Base-by-base conservation (phyloP, 1,140 invertebrate species). In the Reticulitermes speratus region DNA sequence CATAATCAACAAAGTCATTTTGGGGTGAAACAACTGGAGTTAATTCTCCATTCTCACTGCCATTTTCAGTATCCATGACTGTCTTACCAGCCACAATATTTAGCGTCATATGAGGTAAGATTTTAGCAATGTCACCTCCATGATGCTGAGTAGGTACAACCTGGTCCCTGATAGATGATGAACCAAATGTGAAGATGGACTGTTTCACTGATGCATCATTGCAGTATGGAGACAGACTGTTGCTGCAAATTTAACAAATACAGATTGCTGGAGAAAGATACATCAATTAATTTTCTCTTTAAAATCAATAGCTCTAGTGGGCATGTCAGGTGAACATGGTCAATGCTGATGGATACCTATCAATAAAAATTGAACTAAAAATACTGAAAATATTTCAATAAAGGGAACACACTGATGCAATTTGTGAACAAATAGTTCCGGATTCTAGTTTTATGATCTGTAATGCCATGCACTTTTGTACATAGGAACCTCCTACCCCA, bases 1-100 rank as follows among this genome's bases (percentile, higher is more conserved):
- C 83, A 52, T 84, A 45, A 52, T 84, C 83, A 55, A 84, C 45
- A 84, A 84, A 84, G 52, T 84, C 52, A 30, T 52, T 84, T 19
- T 30, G 83, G 25, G 83, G 48, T 12, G 83, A 84, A n/a, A 84
- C 45, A 32, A 84, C 30, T 52, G 83, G 83, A 19, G 83, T 84
- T 21, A 84, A 84, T 55, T 84, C 83, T 3, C 83, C 83, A 52
- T 84, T 84, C 23, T 84, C 83, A 38, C 52, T 52, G n/a, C 45
- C 44, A 30, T 23, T 52, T 52, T 52, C 44, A 14, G 59, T 32
- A 12, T 45, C 83, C 19, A 52, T 25, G 5, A 84, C 83, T 30
- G 83, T 5, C 30, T 84, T 52, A 52, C 83, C 48, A 55, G 44
- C 44, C 19, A 52, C n/a, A 21, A 84, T 52, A 84, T 84, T 52